Conservation (phyloP, 2,113 vertebrate species). For the Tyrannus savana region DNA sequence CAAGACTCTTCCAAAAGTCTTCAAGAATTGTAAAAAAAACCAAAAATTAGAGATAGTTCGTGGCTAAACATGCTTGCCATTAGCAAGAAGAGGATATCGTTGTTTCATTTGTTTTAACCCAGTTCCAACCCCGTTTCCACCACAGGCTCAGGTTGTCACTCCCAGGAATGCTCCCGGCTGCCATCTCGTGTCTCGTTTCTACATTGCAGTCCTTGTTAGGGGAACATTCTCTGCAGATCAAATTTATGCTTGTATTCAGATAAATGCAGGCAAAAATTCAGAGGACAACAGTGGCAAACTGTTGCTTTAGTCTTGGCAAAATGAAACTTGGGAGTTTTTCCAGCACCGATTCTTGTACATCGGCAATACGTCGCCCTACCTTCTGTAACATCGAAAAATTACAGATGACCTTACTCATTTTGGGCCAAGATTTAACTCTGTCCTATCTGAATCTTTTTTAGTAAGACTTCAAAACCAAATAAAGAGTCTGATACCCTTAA, state of each 20-base stretch:
- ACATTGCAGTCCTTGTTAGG: background rate
- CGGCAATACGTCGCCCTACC: background rate
- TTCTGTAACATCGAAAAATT: background rate
- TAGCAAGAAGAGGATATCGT: background rate
- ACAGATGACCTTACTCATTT: background rate
- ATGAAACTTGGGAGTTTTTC: background rate
- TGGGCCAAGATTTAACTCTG: background rate
- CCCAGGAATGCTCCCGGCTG: background rate
- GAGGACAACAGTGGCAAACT: background rate
- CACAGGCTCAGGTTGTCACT: background rate
- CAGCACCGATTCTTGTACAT: background rate
- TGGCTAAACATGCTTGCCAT: background rate
- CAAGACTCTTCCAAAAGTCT: background rate
- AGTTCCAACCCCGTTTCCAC: background rate
- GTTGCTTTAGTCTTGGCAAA: background rate
- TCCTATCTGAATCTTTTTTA: background rate
- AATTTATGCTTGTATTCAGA: background rate
- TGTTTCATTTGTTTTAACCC: background rate
- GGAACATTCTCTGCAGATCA: accelerated
- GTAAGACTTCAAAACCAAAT: background rate
- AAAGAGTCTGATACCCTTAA: background rate
- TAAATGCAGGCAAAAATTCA: accelerated
- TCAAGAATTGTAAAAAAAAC: background rate
- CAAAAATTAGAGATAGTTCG: background rate
- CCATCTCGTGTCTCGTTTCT: conserved; percentile 30